Evolutionary conservation across 2,888 invertebrate species (phyloP).

Genomic region (Andrena bicolor): DNA sequence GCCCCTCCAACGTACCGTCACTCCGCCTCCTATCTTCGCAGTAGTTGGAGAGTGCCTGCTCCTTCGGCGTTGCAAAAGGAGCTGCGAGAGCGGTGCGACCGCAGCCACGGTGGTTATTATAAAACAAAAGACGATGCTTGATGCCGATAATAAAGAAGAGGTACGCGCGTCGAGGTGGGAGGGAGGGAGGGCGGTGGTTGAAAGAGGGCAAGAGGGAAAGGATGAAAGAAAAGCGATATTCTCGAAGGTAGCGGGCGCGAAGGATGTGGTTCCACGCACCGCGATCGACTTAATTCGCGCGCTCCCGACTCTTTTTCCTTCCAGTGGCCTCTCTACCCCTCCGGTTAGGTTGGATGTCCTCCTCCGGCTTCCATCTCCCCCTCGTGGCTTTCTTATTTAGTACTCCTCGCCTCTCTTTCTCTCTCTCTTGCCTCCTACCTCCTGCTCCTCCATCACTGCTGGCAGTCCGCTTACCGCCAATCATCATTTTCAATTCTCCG

Average conservation of each 20-base stretch:
- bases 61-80: constrained; percentile 69
- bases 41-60: constrained; percentile 41
- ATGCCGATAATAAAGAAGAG: constrained; percentile 84
- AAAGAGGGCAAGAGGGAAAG: constrained; percentile 56
- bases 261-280: constrained; percentile 85
- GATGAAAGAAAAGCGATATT: constrained; percentile 77
- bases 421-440: constrained; percentile 58
- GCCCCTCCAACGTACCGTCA: constrained; percentile 11
- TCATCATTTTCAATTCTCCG: constrained; percentile 83
- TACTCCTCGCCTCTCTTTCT: constrained; percentile 56
- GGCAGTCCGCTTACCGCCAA: constrained; percentile 79
- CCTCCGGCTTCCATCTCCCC: constrained; percentile 61
- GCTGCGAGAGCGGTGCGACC: constrained; percentile 67
- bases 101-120: constrained; percentile 82
- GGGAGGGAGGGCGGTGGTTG: constrained; percentile 46
- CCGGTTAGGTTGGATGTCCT: constrained; percentile 61
- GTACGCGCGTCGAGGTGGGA: constrained; percentile 70
- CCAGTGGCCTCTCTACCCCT: constrained; percentile 63
- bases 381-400: constrained; percentile 77
- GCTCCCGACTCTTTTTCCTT: constrained; percentile 78
- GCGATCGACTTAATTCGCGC: constrained; percentile 84
- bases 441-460: constrained; percentile 65
- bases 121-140: constrained; percentile 83
- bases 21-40: constrained; percentile 31
- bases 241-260: constrained; percentile 77